Evolutionary conservation across 2,888 invertebrate genomes (phyloP), one percentile per base, ranked within the genome.

Genomic region (Myathropa florea): DNA sequence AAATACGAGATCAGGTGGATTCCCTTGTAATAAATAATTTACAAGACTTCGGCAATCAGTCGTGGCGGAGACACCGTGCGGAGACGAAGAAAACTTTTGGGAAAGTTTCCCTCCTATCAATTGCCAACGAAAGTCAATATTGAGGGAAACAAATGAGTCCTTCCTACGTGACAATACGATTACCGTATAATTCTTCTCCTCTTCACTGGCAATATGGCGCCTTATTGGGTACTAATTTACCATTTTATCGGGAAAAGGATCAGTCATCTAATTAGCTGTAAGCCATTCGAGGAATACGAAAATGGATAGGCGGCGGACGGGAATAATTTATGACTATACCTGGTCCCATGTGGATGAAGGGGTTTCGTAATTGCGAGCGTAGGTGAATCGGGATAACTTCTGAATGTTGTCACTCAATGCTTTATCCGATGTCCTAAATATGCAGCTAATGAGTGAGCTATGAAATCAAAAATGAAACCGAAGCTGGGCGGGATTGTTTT

Each of bases 161-260:
- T 57, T 33, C 9, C 53, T 73, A 80, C 80, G 80, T 80, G 80
- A 80, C 80, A 80, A 61, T 59, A 61, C 60, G 73, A 80, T 80
- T 80, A 80, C 67, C 67, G 53, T 63, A 61, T 67, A 80, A 73
- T 61, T 67, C 72, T 57, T 57, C 23, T 26, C 14, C 24, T 26
- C 67, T 68, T 61, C 71, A 26, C 65, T 23, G 26, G n/a, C 79
- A 61, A 73, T 73, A 80, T 33, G 70, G 78, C 39, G 53, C 55
- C 65, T 39, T 80, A 67, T 73, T 80, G 72, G n/a, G 61, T 73
- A 33, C 36, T 73, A 73, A 80, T 73, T 80, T 68, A 36, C 55
- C 55, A 61, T 80, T 65, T 73, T 57, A 80, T 72, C 65, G 61
- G 36, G 60, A 57, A 70, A 64, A 30, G 78, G 71, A 67, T 67